These are phyloP conservation scores for Yponomeuta evonymella DNA, from an alignment of 2,888 invertebrate species.

Conservation along the genomic window DNA sequence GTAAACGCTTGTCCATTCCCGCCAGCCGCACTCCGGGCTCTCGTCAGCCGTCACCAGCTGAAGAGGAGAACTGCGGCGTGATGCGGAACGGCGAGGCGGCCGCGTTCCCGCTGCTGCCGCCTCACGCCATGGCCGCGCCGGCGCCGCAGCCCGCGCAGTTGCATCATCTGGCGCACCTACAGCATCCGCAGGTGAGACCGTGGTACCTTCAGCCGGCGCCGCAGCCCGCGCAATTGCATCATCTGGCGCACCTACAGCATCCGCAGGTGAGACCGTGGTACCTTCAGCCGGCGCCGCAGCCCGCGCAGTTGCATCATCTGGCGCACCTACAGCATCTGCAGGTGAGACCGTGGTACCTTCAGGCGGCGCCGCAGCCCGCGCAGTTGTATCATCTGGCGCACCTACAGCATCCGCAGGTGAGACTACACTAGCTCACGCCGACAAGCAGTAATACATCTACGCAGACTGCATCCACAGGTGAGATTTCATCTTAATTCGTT, in stretches of 20 bases:
- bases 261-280: constrained; percentile 47
- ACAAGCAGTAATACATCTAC: too few species aligned
- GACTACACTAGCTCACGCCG: neutral
- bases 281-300: too few species aligned
- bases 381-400: constrained; percentile 61
- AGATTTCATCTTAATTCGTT: too few species aligned
- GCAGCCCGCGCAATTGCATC: neutral
- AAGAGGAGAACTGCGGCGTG: constrained; percentile 80
- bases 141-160: constrained; percentile 45
- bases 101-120: constrained; percentile 64
- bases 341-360: too few species aligned
- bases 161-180: constrained; percentile 63
- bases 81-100: constrained; percentile 69
- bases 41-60: constrained; percentile 93
- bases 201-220: too few species aligned
- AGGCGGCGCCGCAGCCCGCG: too few species aligned
- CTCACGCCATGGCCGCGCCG: constrained; percentile 54
- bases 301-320: too few species aligned
- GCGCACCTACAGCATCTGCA: too few species aligned
- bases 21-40: constrained; percentile 91
- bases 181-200: constrained; percentile 60
- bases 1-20: constrained; percentile 22
- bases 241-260: constrained; percentile 39
- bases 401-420: constrained; percentile 64
- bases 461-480: too few species aligned